These are phyloP conservation scores for Drosophila bipectinata DNA, from an alignment of 1,140 invertebrate genomes.

Conservation along the genomic window DNA sequence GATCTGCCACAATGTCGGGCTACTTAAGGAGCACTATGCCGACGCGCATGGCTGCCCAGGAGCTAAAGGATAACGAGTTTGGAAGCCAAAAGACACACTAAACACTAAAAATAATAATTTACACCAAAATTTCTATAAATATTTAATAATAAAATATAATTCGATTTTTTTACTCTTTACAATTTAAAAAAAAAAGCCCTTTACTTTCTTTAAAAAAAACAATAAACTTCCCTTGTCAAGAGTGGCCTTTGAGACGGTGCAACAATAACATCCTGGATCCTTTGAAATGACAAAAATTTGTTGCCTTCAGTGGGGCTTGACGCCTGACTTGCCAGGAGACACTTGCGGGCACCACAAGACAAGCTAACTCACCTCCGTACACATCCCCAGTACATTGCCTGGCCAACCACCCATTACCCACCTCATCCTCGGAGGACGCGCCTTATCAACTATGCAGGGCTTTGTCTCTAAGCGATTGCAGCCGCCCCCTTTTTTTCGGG, in stretches of 20 bases:
- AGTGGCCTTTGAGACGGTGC: slow-evolving; percentile 30
- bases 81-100: slow-evolving; percentile 1
- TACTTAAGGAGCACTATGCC: slow-evolving; percentile 60
- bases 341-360: slow-evolving; percentile 48
- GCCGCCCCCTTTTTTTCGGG: slow-evolving; percentile 10
- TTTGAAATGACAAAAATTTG: slow-evolving; percentile 77
- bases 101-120: not conserved
- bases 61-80: slow-evolving; percentile 19
- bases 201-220: slow-evolving; percentile 20
- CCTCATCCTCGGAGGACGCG: slow-evolving; percentile 43
- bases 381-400: not conserved
- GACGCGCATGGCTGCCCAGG: slow-evolving; percentile 52
- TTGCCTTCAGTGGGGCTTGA: slow-evolving; percentile 64
- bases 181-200: no score
- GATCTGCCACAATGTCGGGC: slow-evolving; percentile 39
- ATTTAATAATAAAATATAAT: not conserved
- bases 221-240: slow-evolving; percentile 23
- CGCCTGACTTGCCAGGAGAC: slow-evolving; percentile 62
- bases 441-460: slow-evolving; percentile 77
- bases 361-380: slow-evolving; percentile 5
- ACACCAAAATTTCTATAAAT: not conserved
- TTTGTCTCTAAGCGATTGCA: slow-evolving; percentile 80
- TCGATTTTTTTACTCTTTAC: no score
- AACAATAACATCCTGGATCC: slow-evolving; percentile 54
- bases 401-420: slow-evolving; percentile 2